Percentiles rank a stretch among this genome's conserved stretches.
phyloP scores from a whole-genome alignment of 37 sponge, comb jelly and placozoan species.

The Haliclona indistincta region DNA sequence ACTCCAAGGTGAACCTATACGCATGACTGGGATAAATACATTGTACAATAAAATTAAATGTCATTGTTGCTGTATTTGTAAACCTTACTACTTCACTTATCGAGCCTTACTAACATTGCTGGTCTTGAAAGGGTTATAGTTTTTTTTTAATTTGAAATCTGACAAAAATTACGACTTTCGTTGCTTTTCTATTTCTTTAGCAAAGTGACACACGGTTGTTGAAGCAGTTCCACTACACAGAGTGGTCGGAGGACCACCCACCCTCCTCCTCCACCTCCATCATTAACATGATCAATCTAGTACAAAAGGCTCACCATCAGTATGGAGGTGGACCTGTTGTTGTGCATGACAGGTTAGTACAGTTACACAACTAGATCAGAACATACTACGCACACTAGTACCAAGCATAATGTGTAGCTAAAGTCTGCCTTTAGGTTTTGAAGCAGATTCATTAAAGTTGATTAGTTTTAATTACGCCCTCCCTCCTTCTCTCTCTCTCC shows the following conservation, averaged over 20 bases:
- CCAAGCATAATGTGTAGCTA: background rate
- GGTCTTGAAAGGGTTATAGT: too few species aligned
- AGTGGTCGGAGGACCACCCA: slow-evolving; percentile 52
- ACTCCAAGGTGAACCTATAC: slow-evolving; percentile 77
- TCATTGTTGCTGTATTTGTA: too few species aligned
- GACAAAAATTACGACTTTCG: too few species aligned
- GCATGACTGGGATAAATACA: too few species aligned
- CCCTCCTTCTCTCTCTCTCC: background rate
- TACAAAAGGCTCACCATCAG: slow-evolving; percentile 69
- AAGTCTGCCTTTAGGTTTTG: background rate
- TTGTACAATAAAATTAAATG: too few species aligned
- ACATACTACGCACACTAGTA: too few species aligned
- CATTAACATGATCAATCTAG: slow-evolving; percentile 61
- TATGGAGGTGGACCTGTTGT: slow-evolving; percentile 73
- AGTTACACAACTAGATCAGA: background rate
- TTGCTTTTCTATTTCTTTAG: background rate
- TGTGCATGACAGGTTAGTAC: slow-evolving; percentile 80
- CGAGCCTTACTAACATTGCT: too few species aligned
- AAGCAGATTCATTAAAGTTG: too few species aligned
- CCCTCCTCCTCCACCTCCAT: slow-evolving; percentile 41
- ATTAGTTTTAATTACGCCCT: too few species aligned
- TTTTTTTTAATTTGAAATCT: too few species aligned
- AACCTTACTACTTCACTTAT: too few species aligned
- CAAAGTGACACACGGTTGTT: slow-evolving; percentile 55
- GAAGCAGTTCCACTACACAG: slow-evolving; percentile 71